These are phyloP conservation scores for Psococerastis gibbosa DNA, from an alignment of 2,888 invertebrate species.

Conservation along the genomic window DNA sequence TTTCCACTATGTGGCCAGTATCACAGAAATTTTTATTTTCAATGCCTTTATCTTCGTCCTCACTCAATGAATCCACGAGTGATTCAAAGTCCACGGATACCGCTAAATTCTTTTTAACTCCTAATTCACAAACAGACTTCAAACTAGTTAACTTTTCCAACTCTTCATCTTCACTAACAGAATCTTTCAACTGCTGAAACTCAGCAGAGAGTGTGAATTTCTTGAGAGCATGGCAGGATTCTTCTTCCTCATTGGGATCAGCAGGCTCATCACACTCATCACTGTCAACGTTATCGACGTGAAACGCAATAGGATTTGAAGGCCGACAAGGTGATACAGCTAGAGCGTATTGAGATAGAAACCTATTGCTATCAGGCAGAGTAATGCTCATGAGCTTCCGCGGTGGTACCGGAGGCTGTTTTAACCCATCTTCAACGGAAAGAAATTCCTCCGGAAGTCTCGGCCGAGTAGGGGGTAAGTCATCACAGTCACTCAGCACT, in stretches of 20 bases:
- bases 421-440: background rate
- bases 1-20: background rate
- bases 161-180: background rate
- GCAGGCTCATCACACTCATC: background rate
- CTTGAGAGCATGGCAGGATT: conserved; percentile 4
- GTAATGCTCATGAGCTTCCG: background rate
- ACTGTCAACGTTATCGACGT: background rate
- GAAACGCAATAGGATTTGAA: background rate
- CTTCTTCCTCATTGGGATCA: too few relatives aligned
- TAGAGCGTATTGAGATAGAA: background rate
- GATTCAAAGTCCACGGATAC: background rate
- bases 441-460: background rate
- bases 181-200: conserved; percentile 3
- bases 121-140: background rate
- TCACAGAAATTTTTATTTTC: background rate
- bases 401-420: background rate
- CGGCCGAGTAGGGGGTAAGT: background rate
- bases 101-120: background rate
- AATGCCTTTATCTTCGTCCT: background rate
- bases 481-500: background rate
- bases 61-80: background rate
- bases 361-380: background rate
- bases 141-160: background rate
- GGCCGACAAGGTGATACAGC: background rate
- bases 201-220: conserved; percentile 4